These are phyloP conservation scores for Linyphia triangularis DNA, from an alignment of 2,888 invertebrate genomes.

Conservation along the genomic window DNA sequence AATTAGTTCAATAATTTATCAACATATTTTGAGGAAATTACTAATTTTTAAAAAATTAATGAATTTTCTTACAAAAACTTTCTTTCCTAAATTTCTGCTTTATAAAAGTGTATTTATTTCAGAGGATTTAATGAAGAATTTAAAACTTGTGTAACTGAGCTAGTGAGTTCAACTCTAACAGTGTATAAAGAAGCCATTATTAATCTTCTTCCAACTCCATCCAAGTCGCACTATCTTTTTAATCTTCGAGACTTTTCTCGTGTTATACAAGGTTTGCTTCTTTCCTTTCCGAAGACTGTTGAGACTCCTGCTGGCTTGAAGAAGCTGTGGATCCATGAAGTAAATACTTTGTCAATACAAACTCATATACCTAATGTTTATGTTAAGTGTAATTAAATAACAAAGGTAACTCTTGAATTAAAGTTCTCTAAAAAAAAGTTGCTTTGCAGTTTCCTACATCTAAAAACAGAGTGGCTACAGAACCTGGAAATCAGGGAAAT, in stretches of 20 bases:
- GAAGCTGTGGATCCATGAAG: slow-evolving; percentile 95
- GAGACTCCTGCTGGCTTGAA: slow-evolving; percentile 92
- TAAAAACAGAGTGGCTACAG: too few relatives aligned
- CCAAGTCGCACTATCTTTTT: slow-evolving; percentile 81
- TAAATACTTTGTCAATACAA: slow-evolving; percentile 73
- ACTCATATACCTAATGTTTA: background rate
- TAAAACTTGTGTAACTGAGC: slow-evolving; percentile 93
- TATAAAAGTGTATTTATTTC: slow-evolving; percentile 77
- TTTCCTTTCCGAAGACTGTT: slow-evolving; percentile 95
- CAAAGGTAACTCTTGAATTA: too few relatives aligned
- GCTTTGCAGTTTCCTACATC: too few relatives aligned
- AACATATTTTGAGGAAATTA: background rate
- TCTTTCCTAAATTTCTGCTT: background rate
- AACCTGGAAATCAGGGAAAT: too few relatives aligned
- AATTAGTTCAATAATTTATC: background rate
- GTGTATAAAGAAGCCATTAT: slow-evolving; percentile 89
- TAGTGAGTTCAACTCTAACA: slow-evolving; percentile 91
- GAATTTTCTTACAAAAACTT: background rate
- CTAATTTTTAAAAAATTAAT: background rate
- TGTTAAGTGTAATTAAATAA: background rate
- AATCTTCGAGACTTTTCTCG: slow-evolving; percentile 81
- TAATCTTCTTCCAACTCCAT: slow-evolving; percentile 81
- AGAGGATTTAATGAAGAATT: slow-evolving; percentile 97
- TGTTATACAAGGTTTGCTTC: slow-evolving; percentile 87
- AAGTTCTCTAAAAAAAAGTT: too few relatives aligned